Evolutionary conservation across 2,113 vertebrate species (phyloP).

Genomic region (Peromyscus maniculatus): DNA sequence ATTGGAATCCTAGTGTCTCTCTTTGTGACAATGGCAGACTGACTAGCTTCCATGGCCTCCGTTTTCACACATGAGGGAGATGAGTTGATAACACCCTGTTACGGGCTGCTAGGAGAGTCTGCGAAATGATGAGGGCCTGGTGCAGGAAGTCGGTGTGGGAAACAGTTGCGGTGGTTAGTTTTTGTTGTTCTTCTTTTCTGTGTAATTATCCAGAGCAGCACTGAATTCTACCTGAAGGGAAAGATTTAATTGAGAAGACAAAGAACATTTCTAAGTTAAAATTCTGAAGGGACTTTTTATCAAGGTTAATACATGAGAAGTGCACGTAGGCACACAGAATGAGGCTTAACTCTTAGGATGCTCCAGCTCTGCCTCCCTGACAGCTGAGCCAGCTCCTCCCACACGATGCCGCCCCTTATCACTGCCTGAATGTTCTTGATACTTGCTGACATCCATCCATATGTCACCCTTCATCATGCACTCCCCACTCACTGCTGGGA

Average conservation of each 20-base stretch:
- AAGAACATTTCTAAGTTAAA: slow-evolving; percentile 15
- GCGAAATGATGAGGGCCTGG: background rate
- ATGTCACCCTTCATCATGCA: slow-evolving; percentile 53
- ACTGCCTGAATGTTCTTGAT: slow-evolving; percentile 9
- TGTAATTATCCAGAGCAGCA: background rate
- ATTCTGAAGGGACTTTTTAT: background rate
- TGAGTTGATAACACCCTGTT: background rate
- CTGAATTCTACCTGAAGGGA: background rate
- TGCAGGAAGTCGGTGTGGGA: background rate
- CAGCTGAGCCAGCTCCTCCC: background rate
- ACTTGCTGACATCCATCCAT: slow-evolving; percentile 52
- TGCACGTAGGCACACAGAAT: background rate
- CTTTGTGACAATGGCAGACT: background rate
- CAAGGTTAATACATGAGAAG: slow-evolving; percentile 20
- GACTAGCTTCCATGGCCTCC: background rate
- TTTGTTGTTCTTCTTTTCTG: background rate
- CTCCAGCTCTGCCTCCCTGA: background rate
- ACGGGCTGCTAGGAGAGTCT: background rate
- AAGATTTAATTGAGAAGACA: background rate
- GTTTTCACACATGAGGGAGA: background rate
- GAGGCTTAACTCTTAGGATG: background rate
- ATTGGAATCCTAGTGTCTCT: background rate
- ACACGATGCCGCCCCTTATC: slow-evolving; percentile 3
- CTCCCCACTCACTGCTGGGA: slow-evolving; percentile 56
- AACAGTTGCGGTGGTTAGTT: background rate